phyloP scores from a whole-genome alignment of 2,113 vertebrate species.

The Ictalurus furcatus region DNA sequence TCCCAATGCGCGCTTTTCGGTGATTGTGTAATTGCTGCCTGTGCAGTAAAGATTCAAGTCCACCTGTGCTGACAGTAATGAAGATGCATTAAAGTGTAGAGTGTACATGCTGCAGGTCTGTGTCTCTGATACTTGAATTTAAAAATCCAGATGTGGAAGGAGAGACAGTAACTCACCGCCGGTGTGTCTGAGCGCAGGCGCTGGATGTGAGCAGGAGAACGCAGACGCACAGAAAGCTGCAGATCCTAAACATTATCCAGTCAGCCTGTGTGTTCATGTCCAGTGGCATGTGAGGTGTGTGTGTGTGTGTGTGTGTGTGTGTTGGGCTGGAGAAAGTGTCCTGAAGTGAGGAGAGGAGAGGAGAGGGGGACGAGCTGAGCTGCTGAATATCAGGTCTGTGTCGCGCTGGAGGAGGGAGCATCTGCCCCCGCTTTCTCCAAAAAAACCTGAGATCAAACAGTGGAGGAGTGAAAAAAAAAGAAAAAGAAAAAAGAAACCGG shows the following conservation, averaged over 20 bases:
- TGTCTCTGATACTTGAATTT: neutral
- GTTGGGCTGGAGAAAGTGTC: constrained; percentile 47
- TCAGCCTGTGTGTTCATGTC: constrained; percentile 57
- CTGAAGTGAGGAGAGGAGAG: constrained; percentile 50
- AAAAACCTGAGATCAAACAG: constrained; percentile 52
- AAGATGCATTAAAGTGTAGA: neutral
- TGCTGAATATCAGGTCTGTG: constrained; percentile 86
- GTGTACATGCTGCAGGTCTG: neutral
- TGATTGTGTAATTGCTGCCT: neutral
- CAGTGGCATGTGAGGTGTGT: constrained; percentile 62
- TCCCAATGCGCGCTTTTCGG: neutral
- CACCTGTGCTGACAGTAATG: neutral
- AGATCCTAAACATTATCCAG: constrained; percentile 72
- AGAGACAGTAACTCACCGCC: constrained; percentile 68
- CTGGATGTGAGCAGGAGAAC: constrained; percentile 67
- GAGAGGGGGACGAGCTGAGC: constrained; percentile 61
- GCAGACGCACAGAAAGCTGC: constrained; percentile 67
- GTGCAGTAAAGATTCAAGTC: neutral
- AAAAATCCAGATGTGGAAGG: neutral
- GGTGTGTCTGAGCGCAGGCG: constrained; percentile 67
- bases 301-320: constrained; percentile 19
- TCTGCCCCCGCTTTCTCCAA: constrained; percentile 60
- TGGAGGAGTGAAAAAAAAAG: constrained; percentile 30
- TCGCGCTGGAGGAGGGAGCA: constrained; percentile 73
- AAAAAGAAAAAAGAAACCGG: no score